phyloP scores from a whole-genome alignment of 2,888 invertebrate species.

The Ceramica pisi region DNA sequence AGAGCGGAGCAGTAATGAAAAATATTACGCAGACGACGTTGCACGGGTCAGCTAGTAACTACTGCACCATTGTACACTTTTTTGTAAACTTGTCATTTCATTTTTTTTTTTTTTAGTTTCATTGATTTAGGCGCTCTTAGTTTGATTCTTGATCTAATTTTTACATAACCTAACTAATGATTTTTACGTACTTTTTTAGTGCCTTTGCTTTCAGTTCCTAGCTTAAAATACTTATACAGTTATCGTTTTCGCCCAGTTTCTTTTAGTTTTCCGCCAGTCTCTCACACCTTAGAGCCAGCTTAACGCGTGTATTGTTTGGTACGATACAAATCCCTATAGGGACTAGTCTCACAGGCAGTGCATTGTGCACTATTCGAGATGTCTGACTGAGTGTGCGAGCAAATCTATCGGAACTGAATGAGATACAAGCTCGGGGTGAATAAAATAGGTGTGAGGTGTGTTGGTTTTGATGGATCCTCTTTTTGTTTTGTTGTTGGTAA shows the following conservation, averaged over 20 bases:
- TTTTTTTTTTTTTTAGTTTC: too few species aligned
- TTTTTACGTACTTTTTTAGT: too few species aligned
- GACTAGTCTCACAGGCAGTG: constrained; percentile 75
- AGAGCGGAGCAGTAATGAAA: too few species aligned
- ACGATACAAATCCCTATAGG: constrained; percentile 79
- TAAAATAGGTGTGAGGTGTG: constrained; percentile 17
- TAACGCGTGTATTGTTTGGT: constrained; percentile 74
- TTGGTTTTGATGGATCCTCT: background rate
- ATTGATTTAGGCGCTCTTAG: too few species aligned
- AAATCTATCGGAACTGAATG: constrained; percentile 80
- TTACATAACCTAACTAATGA: too few species aligned
- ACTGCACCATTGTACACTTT: too few species aligned
- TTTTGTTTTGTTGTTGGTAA: background rate
- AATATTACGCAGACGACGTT: too few species aligned
- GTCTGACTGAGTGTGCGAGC: constrained; percentile 64
- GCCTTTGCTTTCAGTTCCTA: too few species aligned
- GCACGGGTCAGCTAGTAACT: too few species aligned
- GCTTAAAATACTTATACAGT: too few species aligned
- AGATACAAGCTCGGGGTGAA: constrained; percentile 46
- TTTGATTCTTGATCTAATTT: too few species aligned
- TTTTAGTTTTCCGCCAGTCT: constrained; percentile 41
- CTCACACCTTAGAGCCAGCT: constrained; percentile 47
- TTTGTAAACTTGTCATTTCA: too few species aligned
- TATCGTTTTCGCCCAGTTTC: background rate
- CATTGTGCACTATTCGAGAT: constrained; percentile 79